A percentile compares a stretch with the other conserved stretches of the same genome.
phyloP scores from a whole-genome alignment of 1,140 invertebrate genomes.

The Pseudobourletiella spinata region DNA sequence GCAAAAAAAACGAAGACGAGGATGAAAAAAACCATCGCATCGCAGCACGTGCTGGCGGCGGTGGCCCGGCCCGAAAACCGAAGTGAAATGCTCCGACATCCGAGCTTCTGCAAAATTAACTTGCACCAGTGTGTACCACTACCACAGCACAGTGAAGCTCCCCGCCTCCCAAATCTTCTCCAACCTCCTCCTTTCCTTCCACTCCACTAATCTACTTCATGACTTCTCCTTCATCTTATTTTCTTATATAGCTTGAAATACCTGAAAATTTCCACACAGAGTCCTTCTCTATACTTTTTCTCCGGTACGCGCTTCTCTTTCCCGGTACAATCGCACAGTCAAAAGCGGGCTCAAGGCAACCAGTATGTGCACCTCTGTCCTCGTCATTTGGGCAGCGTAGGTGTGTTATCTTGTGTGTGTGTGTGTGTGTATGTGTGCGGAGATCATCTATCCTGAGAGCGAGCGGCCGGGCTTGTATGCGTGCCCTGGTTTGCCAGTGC shows the following conservation, averaged over 20 bases:
- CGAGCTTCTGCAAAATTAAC: constrained; percentile 18
- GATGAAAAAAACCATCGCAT: constrained; percentile 8
- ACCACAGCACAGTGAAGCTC: background rate
- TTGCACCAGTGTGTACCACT: background rate
- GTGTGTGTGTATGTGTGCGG: background rate
- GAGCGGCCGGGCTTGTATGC: too few species aligned
- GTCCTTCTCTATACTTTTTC: background rate
- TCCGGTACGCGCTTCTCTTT: too few species aligned
- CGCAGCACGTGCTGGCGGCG: constrained; percentile 17
- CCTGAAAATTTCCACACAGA: background rate
- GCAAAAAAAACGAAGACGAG: constrained; percentile 2
- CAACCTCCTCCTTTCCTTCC: background rate
- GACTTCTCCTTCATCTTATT: background rate
- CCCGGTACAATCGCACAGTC: too few species aligned
- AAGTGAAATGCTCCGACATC: constrained; percentile 1
- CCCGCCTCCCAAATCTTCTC: background rate
- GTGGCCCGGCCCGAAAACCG: constrained; percentile 9
- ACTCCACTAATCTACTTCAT: background rate
- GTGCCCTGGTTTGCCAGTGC: too few species aligned
- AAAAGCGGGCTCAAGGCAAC: too few species aligned
- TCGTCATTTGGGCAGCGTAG: too few species aligned
- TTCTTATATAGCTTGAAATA: background rate
- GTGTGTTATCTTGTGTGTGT: too few species aligned
- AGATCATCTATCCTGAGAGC: too few species aligned
- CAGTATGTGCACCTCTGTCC: too few species aligned